Conservation (phyloP, 2,797 vertebrate genomes). For the Sciurus vulgaris region DNA sequence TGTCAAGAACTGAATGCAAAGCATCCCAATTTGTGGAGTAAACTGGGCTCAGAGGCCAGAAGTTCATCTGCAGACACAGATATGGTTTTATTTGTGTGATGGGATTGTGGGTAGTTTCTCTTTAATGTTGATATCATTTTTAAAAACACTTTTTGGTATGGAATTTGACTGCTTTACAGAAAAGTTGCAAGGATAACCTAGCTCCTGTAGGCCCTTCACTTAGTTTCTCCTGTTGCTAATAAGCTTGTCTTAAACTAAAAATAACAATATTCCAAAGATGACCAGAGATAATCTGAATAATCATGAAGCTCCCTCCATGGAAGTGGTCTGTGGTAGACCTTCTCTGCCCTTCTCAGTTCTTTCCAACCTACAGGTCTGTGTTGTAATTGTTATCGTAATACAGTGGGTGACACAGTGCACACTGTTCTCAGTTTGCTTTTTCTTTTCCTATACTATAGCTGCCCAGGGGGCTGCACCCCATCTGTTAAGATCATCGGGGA, state of each 20-base stretch:
- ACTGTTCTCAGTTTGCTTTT: neutral
- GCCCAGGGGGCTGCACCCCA: neutral
- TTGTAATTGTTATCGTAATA: neutral
- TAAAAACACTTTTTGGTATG: slow-evolving; percentile 1
- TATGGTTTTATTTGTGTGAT: neutral
- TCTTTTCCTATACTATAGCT: neutral
- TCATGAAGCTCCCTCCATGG: neutral
- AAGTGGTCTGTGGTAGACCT: neutral
- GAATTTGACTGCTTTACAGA: neutral
- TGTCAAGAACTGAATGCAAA: neutral
- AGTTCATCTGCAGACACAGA: slow-evolving; percentile 15
- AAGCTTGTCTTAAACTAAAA: slow-evolving; percentile 23
- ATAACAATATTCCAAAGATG: neutral
- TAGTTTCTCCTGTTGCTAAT: neutral
- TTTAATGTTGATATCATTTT: slow-evolving; percentile 30
- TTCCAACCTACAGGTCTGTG: neutral
- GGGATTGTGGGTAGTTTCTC: neutral
- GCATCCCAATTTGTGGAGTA: neutral
- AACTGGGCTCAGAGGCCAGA: slow-evolving; percentile 28
- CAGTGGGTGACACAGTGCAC: neutral
- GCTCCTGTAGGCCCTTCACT: neutral
- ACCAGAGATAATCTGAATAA: neutral
- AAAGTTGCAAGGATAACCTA: neutral
- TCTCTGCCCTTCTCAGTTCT: neutral
- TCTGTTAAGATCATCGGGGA: neutral